Percentiles rank a stretch among this genome's conserved stretches.
phyloP scores from a whole-genome alignment of 2,113 vertebrate species.

The Trochalopteron elliotii region DNA sequence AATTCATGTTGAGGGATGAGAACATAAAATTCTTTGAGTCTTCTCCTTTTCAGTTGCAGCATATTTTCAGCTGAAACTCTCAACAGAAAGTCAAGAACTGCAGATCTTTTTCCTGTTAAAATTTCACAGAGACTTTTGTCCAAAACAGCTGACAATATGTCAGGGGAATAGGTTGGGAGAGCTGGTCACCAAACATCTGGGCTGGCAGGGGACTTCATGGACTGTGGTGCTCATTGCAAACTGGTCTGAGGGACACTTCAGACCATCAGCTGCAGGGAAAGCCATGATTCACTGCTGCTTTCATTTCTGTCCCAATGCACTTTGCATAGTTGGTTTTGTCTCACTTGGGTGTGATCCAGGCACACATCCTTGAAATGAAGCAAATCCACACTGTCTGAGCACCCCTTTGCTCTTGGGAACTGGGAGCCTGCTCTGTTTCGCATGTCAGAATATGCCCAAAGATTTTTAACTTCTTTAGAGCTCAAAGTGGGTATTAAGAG shows the following conservation, averaged over 20 bases:
- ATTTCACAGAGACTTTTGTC: background rate
- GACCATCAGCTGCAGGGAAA: background rate
- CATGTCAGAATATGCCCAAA: background rate
- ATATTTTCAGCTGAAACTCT: background rate
- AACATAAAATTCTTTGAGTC: background rate
- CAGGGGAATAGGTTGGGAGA: background rate
- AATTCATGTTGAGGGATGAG: background rate
- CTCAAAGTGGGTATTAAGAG: conserved; percentile 26
- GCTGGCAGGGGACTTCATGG: background rate
- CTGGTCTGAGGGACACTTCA: background rate
- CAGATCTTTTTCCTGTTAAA: background rate
- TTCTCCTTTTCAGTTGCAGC: background rate
- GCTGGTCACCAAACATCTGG: background rate
- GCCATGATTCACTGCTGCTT: background rate
- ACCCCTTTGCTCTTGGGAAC: background rate
- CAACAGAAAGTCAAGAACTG: background rate
- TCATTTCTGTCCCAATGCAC: background rate
- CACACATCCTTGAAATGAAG: background rate
- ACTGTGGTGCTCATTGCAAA: background rate
- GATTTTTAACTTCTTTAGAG: background rate
- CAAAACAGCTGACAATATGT: background rate
- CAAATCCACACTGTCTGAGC: conserved; percentile 11
- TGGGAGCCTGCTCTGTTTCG: background rate
- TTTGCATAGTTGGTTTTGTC: conserved; percentile 41
- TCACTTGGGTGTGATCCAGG: background rate